Conservation (phyloP, 2,113 vertebrate species). For the Clupea harengus region DNA sequence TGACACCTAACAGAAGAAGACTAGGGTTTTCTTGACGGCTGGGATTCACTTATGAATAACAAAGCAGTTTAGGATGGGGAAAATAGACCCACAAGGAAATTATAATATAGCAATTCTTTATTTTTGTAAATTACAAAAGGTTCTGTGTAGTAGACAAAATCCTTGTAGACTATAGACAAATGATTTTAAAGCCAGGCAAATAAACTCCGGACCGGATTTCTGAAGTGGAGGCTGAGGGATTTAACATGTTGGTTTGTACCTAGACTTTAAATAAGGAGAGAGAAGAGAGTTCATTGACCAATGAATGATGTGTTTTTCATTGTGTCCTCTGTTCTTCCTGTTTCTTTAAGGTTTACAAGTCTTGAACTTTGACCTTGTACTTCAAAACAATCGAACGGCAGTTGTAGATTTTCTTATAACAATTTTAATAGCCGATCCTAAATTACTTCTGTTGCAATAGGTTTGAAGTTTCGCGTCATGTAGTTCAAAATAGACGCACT, state of each 20-base stretch:
- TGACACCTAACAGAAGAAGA: slow-evolving; percentile 41
- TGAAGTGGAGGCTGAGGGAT: slow-evolving; percentile 40
- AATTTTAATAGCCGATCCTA: neutral
- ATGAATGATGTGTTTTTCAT: slow-evolving; percentile 49
- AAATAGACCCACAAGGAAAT: slow-evolving; percentile 25
- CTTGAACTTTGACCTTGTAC: slow-evolving; percentile 45
- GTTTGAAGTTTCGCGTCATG: neutral
- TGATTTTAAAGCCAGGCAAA: slow-evolving; percentile 17
- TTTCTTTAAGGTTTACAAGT: slow-evolving; percentile 49
- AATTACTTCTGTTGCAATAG: neutral
- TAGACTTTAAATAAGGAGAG: slow-evolving; percentile 30
- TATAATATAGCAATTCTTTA: neutral
- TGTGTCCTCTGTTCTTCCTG: slow-evolving; percentile 44
- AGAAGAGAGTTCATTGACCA: slow-evolving; percentile 38
- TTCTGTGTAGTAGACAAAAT: neutral
- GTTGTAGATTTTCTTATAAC: neutral
- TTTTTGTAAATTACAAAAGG: neutral
- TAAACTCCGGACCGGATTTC: slow-evolving; percentile 27
- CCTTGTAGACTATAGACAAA: neutral
- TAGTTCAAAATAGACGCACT: neutral
- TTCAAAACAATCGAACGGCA: slow-evolving; percentile 16
- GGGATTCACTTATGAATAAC: slow-evolving; percentile 55
- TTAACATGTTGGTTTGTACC: slow-evolving; percentile 28
- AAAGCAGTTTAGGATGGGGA: slow-evolving; percentile 19
- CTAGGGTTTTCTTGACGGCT: slow-evolving; percentile 42